Base-by-base conservation (phyloP, 2,888 invertebrate species). In the Sericinus montela region DNA sequence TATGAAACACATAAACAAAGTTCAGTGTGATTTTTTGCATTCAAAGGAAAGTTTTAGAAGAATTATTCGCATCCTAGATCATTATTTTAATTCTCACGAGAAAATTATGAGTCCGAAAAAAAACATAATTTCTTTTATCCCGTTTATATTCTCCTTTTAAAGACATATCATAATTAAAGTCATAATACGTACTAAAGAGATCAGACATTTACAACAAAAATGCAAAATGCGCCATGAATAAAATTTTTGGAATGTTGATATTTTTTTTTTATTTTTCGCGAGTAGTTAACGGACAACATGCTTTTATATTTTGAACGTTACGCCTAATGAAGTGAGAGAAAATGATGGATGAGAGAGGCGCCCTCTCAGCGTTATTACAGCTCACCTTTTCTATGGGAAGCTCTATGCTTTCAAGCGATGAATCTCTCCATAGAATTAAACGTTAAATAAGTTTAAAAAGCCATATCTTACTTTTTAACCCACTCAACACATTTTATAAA, bases 291-390 rank as follows among this genome's bases (percentile, higher is more conserved):
- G 69, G 65, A 72, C 74, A 75, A 69, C 75, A 68, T 70, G 72
- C 67, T 71, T 65, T 56, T 71, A 65, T 68, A 75, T 72, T 72
- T 70, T 67, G 70, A 69, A 71, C 70, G 72, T 61, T 67, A 72
- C 73, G 72, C 70, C 64, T 82, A 85, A 85, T 86, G 86, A 86
- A 80, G 79, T 84, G 85, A 79, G 69, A 78, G 76, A 69, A 69
- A 74, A 83, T 86, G 84, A 86, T 84, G 72, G 78, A 86, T 85
- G 83, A 69, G 64, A 65, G 57, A 62, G 63, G 59, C 62, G 63
- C 62, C 67, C 61, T 58, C 58, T 65, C 66, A 61, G 58, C 65
- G 65, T 60, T 69, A 66, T 75, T 58, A 57, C 53, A 48, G 59
- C 58, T 54, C 60, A 65, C 66, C 62, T 66, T 72, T 66, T 68